Percentiles rank a stretch among this genome's conserved stretches.
phyloP scores from a whole-genome alignment of 2,797 vertebrate genomes.

The Distichodus sexfasciatus region DNA sequence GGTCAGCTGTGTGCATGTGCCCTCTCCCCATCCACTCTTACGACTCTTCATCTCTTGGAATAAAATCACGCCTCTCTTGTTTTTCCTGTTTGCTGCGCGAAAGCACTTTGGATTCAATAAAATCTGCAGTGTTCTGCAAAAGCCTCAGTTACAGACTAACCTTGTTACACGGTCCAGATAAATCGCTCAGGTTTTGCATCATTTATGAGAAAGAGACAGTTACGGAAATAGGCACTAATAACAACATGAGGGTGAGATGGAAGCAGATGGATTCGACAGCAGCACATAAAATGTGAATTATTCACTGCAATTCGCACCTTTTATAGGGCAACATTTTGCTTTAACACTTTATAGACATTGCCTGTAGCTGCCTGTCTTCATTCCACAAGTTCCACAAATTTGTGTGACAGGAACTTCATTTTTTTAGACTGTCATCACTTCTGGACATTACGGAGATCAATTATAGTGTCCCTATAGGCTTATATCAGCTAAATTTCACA shows the following conservation, averaged over 20 bases:
- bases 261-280: neutral
- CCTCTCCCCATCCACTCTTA: neutral
- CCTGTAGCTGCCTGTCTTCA: too few species aligned
- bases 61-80: neutral
- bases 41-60: neutral
- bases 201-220: neutral
- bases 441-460: neutral
- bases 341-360: too few species aligned
- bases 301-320: neutral
- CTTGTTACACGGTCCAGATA: neutral
- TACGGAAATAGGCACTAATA: neutral
- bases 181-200: neutral
- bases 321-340: neutral
- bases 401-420: neutral
- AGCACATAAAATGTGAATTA: neutral
- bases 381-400: too few species aligned
- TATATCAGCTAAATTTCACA: conserved; percentile 60
- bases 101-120: neutral
- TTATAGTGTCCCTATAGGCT: neutral
- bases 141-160: neutral
- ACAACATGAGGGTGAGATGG: neutral
- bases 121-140: conserved; percentile 1
- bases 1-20: neutral
- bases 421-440: neutral
- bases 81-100: neutral